phyloP scores from a whole-genome alignment of 2,888 invertebrate genomes.

The Liodrosophila aerea region DNA sequence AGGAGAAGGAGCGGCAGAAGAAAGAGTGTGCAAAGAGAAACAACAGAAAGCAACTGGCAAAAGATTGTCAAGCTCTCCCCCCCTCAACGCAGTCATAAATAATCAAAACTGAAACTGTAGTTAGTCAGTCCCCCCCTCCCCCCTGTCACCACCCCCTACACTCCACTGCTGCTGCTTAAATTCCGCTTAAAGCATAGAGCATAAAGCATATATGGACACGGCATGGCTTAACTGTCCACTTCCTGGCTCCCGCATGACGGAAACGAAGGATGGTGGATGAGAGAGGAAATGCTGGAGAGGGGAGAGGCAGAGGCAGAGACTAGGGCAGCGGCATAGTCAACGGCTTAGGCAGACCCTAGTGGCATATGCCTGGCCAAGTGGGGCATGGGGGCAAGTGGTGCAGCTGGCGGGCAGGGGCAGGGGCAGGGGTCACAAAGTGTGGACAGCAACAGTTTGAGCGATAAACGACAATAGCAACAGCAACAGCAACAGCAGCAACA shows the following conservation, averaged over 20 bases:
- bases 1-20: background rate
- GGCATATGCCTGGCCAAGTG: conserved; percentile 8
- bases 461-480: conserved; percentile 49
- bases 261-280: conserved; percentile 37
- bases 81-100: background rate
- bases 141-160: conserved; percentile 3
- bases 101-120: background rate
- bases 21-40: background rate
- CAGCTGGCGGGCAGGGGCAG: background rate
- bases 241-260: conserved; percentile 74
- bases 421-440: conserved; percentile 34
- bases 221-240: conserved; percentile 72
- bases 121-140: background rate
- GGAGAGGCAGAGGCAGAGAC: conserved; percentile 3
- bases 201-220: conserved; percentile 27
- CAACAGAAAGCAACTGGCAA: too few species aligned
- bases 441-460: conserved; percentile 41
- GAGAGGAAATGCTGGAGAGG: background rate
- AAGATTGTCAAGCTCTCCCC: background rate
- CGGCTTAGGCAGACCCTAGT: conserved; percentile 5
- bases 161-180: too few species aligned
- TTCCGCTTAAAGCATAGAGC: conserved; percentile 6
- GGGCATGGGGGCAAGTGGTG: background rate
- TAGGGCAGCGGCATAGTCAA: conserved; percentile 12
- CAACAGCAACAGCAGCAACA: conserved; percentile 31